Conservation (phyloP, 1,140 invertebrate genomes). For the Aphidius gifuensis region DNA sequence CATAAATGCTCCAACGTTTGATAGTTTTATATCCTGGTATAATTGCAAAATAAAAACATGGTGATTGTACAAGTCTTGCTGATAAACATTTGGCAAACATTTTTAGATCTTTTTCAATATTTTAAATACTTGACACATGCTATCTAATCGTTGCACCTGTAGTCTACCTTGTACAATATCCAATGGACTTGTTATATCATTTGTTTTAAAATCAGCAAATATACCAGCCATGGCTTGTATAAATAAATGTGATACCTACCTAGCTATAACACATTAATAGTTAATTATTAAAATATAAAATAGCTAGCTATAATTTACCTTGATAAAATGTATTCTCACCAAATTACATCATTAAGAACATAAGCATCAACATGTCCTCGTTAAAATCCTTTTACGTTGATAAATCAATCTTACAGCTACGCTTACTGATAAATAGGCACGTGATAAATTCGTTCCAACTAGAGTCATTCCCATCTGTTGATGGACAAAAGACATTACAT, state of each 20-base stretch:
- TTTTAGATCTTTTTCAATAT: slow-evolving; percentile 76
- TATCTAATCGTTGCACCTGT: slow-evolving; percentile 81
- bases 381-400: slow-evolving; percentile 80
- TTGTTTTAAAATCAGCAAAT: slow-evolving; percentile 86
- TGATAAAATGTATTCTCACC: slow-evolving; percentile 96
- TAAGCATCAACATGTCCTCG: slow-evolving; percentile 89
- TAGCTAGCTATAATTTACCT: slow-evolving; percentile 61
- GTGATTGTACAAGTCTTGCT: slow-evolving; percentile 85
- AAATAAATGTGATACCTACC: slow-evolving; percentile 76
- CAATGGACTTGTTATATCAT: slow-evolving; percentile 88
- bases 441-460: slow-evolving; percentile 63
- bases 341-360: slow-evolving; percentile 92
- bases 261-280: slow-evolving; percentile 60
- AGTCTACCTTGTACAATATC: slow-evolving; percentile 88
- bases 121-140: slow-evolving; percentile 73
- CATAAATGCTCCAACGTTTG: slow-evolving; percentile 81
- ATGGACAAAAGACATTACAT: background rate
- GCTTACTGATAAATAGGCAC: slow-evolving; percentile 63
- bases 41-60: slow-evolving; percentile 85
- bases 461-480: slow-evolving; percentile 65
- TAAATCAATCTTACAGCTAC: slow-evolving; percentile 75
- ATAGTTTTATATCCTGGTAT: slow-evolving; percentile 95
- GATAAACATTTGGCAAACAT: slow-evolving; percentile 91
- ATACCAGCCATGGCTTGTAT: slow-evolving; percentile 88
- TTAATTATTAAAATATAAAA: slow-evolving; percentile 1